Base-by-base conservation (phyloP, 2,113 vertebrate genomes). In the Grammomys surdaster region DNA sequence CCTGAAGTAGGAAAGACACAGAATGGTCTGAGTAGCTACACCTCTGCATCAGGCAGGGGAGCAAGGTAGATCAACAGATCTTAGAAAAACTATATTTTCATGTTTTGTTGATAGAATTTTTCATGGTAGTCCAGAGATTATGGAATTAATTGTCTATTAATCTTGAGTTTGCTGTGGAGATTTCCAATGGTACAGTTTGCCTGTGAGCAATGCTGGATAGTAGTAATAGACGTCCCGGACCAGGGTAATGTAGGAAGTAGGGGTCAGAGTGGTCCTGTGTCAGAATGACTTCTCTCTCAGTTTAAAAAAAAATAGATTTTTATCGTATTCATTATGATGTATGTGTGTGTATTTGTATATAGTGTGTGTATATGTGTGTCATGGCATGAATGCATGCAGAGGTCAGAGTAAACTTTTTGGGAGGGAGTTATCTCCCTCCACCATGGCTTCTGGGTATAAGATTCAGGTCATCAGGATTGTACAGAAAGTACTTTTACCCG, bases 41-140 rank as follows among this genome's bases (percentile, higher is more conserved):
- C 22, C 24, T 77, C 33, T 92, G 22, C 31, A 28, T 51, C 40
- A 40, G 88, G 60, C 46, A 75, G 36, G 67, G 26, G 90, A 48
- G 9, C 56, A 51, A 81, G n/a, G 48, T 75, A 84, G 46, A 65
- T 43, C 58, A 69, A 36, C 22, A 91, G 28, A 88, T n/a, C 85
- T 92, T 76, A 78, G 88, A 78, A 73, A 90, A 93, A 95, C 22
- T 24, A 70, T 73, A 36, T 88, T 75, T 90, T 51, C 73, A 67
- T 69, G 24, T 36, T 69, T 94, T 73, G 8, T 82, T 89, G 54
- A 60, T 56, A 75, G 94, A 96, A 87, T 95, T 94, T 48, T 56
- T 22, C 58, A 24, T 4, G 73, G 33, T 60, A 81, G 46, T 92
- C 16, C 46, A 70, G 70, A 81, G 46, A 87, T 89, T 7, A 31